Evolutionary conservation across 2,888 invertebrate genomes (phyloP), one percentile per base, ranked within the genome.

Genomic region (Drymonia ruficornis): DNA sequence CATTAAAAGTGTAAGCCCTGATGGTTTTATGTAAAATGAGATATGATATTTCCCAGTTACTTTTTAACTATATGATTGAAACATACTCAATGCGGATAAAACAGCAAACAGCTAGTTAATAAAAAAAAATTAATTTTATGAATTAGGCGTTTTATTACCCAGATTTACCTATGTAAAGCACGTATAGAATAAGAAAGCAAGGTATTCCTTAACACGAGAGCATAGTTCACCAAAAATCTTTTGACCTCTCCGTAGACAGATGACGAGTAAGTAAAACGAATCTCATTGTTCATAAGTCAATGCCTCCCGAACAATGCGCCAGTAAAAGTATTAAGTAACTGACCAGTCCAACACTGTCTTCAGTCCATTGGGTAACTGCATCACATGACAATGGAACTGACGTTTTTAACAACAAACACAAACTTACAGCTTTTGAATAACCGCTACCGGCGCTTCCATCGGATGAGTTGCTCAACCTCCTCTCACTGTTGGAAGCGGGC

Each of bases 361-460:
- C 12, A 47, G n/a, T 15, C 19, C 19, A 15, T 46, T 46, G 15
- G 11, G 23, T 28, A 44, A 23, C 31, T 29, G 13, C n/a, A n/a
- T 29, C 46, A 15, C 15, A 19, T 36, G n/a, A 23, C 49, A 40
- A 38, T 40, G 15, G 48, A 38, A 38, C 23, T 38, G 13, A 19
- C 38, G 48, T 38, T 36, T 34, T 36, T 36, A 19, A 43, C 12
- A 38, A 49, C 31, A 38, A 50, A 58, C 49, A 52, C 48, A 51
- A 63, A 91, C 92, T 91, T 80, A 92, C 92, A 75, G 92, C 83
- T 82, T 91, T 91, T 65, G 92, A 91, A 68, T 92, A 91, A 50
- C 92, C 91, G 78, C 92, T 92, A 74, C 92, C 86, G 56, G 89
- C 91, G 78, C 90, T 90, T 71, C 92, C 91, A 87, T 92, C 92